Base-by-base conservation (phyloP, 1,140 invertebrate genomes). In the Zaprionus africanus region DNA sequence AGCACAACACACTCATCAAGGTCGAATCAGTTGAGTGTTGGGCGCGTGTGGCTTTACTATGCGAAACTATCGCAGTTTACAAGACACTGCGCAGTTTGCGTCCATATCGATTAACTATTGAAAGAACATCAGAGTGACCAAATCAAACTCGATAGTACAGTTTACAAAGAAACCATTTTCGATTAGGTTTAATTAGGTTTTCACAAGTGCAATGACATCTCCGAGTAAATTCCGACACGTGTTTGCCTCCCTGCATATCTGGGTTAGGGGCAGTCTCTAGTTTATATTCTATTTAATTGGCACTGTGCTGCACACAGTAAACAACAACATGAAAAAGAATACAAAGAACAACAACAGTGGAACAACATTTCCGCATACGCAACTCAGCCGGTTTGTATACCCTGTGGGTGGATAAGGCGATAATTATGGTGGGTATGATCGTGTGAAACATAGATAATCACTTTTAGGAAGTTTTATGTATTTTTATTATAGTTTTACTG, bases 11-110 rank as follows among this genome's bases (percentile, higher is more conserved):
- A 46, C 59, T 54, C 53, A 85, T 84, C 85, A 88, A 88, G 85
- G 85, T 85, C 86, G 67, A 90, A 88, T 82, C 84, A 72, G 85
- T 90, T 88, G 75, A 79, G 81, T 49, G 69, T 58, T 28, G 56
- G 57, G 76, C 82, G 72, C 76, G 69, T 66, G 61, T 63, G 38
- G 53, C 62, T 56, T 5, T 26, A 59, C 43, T 38, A n/a, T 66
- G 15, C 38, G 49, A 34, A 53, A 36, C 41, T 62, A 74, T 73
- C n/a, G 34, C 43, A 53, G 24, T 66, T 53, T 54, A 34, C 12
- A 43, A 46, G 34, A 56, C 49, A 69, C 65, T 62, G 61, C 71
- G 71, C 65, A 74, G 51, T 74, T 7, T 0, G 38, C 28, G 11
- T 13, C 12, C 17, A 53, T 36, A 53, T 22, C 46, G 46, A 43